A percentile compares a stretch with the other conserved stretches of the same genome.
phyloP scores from a whole-genome alignment of 2,797 vertebrate genomes.

The Carapus acus region DNA sequence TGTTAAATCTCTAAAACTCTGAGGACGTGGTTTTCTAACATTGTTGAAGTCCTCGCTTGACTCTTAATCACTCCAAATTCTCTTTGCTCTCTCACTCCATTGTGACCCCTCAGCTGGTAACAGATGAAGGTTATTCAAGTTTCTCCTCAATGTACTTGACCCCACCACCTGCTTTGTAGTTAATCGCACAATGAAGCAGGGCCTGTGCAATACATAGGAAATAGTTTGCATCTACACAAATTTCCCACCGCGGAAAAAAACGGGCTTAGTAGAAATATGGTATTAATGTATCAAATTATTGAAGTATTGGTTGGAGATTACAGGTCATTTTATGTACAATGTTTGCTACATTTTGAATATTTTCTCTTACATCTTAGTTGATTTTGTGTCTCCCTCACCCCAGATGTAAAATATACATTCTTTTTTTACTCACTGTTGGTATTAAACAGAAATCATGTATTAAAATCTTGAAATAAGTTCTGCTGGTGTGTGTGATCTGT shows the following conservation, averaged over 20 bases:
- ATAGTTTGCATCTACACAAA: conserved; percentile 3
- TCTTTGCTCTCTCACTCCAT: background rate
- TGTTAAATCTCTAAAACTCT: background rate
- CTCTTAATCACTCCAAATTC: no score
- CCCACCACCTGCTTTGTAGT: background rate
- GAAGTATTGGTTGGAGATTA: background rate
- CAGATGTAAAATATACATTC: conserved; percentile 45
- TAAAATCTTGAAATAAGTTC: conserved; percentile 44
- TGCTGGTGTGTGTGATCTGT: no score
- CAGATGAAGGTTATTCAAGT: background rate
- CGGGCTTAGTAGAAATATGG: no score
- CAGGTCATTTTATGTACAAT: background rate
- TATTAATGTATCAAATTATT: no score
- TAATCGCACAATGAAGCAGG: background rate
- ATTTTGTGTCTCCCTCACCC: conserved; percentile 21
- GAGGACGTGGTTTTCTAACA: conserved; percentile 2
- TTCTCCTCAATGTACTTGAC: no score
- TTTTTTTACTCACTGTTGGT: conserved; percentile 41
- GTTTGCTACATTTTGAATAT: conserved; percentile 7
- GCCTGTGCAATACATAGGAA: conserved; percentile 38
- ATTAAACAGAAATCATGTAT: conserved; percentile 49
- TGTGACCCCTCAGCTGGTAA: background rate
- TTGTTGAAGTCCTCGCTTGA: no score
- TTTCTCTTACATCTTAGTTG: conserved; percentile 16
- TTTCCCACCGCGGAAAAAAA: background rate